Conservation (phyloP, 2,888 invertebrate genomes). For the Rotaria sp. region DNA sequence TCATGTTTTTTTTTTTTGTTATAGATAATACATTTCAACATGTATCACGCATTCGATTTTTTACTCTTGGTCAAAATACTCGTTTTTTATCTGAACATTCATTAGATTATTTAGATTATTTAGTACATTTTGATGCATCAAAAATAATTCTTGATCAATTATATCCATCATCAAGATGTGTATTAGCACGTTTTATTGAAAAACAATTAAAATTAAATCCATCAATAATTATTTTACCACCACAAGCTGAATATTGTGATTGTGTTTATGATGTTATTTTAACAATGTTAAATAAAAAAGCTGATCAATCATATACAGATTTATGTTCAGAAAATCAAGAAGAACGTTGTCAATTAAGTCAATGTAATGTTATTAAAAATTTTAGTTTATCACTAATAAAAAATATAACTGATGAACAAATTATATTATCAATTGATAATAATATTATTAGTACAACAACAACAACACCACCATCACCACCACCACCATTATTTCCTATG, state of each 20-base stretch:
- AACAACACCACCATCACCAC: too few species aligned
- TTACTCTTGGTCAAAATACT: neutral
- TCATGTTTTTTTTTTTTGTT: neutral
- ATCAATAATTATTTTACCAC: neutral
- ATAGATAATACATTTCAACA: neutral
- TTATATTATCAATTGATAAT: neutral
- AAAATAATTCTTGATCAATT: neutral
- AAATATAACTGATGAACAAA: neutral
- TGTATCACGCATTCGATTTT: neutral
- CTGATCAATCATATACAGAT: neutral
- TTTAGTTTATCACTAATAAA: neutral
- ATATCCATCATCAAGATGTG: neutral
- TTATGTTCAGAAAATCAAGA: neutral
- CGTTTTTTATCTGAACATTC: neutral
- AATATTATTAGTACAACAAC: neutral
- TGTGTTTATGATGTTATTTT: neutral
- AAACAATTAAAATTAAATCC: slow-evolving; percentile 1
- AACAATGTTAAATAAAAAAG: neutral
- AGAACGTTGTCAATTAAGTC: slow-evolving; percentile 28
- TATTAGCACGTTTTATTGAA: neutral
- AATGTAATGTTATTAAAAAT: neutral
- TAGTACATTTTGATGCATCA: neutral
- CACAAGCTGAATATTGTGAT: slow-evolving; percentile 21
- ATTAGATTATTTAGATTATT: neutral
- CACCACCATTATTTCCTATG: neutral